Evolutionary conservation across 2,797 vertebrate genomes (phyloP).

Genomic region (Gymnoscopelus braueri): DNA sequence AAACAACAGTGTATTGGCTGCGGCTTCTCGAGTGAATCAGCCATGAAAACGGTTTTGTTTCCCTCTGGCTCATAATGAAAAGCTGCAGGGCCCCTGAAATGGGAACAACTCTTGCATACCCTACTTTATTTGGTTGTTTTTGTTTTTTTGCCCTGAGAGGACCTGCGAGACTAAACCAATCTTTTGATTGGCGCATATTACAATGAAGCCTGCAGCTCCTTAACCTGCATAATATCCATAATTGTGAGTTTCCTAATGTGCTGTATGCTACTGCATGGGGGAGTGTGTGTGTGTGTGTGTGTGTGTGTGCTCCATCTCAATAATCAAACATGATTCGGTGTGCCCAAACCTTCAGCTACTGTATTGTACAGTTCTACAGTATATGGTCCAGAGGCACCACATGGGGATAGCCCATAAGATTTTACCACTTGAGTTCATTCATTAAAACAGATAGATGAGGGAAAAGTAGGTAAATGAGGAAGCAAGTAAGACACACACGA

Average conservation of each 20-base stretch:
- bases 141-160: conserved; percentile 14
- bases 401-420: not conserved
- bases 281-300: not conserved
- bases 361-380: not conserved
- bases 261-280: conserved; percentile 1
- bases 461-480: not conserved
- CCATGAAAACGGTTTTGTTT: conserved; percentile 61
- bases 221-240: conserved; percentile 39
- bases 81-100: conserved; percentile 47
- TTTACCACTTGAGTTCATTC: not conserved
- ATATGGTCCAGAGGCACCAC: not conserved
- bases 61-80: conserved; percentile 53
- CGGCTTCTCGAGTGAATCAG: conserved; percentile 51
- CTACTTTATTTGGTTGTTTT: conserved; percentile 57
- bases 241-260: conserved; percentile 35
- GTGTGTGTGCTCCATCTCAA: not conserved
- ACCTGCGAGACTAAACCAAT: conserved; percentile 58
- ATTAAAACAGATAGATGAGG: not conserved
- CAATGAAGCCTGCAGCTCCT: conserved; percentile 37
- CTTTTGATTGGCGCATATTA: conserved; percentile 62
- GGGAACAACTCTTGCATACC: conserved; percentile 56
- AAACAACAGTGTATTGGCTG: conserved; percentile 37
- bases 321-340: not conserved
- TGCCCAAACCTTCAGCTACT: not conserved
- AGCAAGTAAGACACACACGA: not conserved